phyloP scores from a whole-genome alignment of 1,140 invertebrate genomes.

The Mycetomoellerius zeteki region DNA sequence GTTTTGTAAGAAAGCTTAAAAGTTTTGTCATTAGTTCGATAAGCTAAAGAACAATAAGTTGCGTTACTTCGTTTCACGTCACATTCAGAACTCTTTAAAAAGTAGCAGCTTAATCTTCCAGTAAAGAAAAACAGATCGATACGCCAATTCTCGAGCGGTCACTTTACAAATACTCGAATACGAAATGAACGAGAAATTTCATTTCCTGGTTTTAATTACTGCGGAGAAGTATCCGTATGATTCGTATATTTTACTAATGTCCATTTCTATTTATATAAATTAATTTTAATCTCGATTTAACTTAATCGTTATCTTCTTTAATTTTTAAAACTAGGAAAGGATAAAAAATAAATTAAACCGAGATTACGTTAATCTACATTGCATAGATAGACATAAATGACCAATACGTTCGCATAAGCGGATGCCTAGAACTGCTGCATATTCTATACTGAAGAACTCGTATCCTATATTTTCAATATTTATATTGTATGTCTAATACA shows the following conservation, averaged over 20 bases:
- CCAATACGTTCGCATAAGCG: too few relatives aligned
- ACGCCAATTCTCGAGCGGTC: constrained; percentile 3
- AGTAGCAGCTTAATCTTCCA: not conserved
- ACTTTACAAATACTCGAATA: constrained; percentile 14
- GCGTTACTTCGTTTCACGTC: not conserved
- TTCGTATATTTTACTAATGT: not conserved
- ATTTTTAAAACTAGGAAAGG: too few relatives aligned
- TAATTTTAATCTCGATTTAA: too few relatives aligned
- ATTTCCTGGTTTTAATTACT: constrained; percentile 32
- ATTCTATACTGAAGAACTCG: too few relatives aligned
- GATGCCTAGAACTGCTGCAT: too few relatives aligned
- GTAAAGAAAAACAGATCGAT: constrained; percentile 59
- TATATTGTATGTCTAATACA: too few relatives aligned
- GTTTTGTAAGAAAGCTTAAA: constrained; percentile 1
- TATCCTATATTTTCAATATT: too few relatives aligned
- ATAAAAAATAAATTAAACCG: too few relatives aligned
- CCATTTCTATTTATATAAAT: too few relatives aligned
- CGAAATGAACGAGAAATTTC: not conserved
- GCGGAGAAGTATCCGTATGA: not conserved
- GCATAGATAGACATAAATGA: too few relatives aligned
- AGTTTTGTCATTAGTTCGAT: not conserved
- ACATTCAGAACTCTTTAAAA: constrained; percentile 6
- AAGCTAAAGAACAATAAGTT: not conserved
- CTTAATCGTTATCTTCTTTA: too few relatives aligned
- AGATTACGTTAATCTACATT: too few relatives aligned